phyloP scores from a whole-genome alignment of 2,113 vertebrate species.

The Scatophagus argus region DNA sequence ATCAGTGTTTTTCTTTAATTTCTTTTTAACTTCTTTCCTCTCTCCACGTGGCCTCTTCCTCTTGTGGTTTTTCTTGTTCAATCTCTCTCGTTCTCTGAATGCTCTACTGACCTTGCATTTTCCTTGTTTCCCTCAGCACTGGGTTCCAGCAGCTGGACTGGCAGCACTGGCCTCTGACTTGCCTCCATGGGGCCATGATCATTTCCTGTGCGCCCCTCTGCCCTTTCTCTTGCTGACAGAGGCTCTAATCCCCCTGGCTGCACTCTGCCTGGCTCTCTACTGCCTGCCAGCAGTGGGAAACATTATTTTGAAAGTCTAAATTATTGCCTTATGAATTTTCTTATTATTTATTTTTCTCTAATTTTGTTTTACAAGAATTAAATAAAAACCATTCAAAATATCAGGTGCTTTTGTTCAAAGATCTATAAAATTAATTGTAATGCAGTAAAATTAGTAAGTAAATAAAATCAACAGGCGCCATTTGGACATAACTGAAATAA shows the following conservation, averaged over 20 bases:
- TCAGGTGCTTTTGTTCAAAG: not conserved
- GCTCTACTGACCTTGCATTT: conserved; percentile 75
- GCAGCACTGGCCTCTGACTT: conserved; percentile 64
- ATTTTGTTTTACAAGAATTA: conserved; percentile 7
- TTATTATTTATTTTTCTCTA: not conserved
- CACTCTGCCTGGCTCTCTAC: conserved; percentile 36
- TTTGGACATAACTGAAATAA: conserved; percentile 1
- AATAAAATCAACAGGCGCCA: conserved; percentile 13
- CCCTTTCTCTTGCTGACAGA: conserved; percentile 77
- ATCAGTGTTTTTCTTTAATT: conserved; percentile 22
- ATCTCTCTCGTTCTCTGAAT: conserved; percentile 46
- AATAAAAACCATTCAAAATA: not conserved
- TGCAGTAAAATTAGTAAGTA: not conserved
- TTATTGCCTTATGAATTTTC: conserved; percentile 13
- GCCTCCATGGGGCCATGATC: conserved; percentile 70
- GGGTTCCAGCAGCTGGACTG: conserved; percentile 71
- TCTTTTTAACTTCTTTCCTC: conserved; percentile 13
- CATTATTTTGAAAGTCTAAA: conserved; percentile 32
- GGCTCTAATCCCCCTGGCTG: conserved; percentile 74
- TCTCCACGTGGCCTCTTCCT: conserved; percentile 22
- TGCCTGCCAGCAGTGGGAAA: conserved; percentile 39
- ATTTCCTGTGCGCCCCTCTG: conserved; percentile 81
- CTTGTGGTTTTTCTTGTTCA: conserved; percentile 44
- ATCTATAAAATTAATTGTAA: conserved; percentile 7
- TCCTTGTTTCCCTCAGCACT: conserved; percentile 47